Base-by-base conservation (phyloP, 1,140 invertebrate genomes). In the Megathymus violae region DNA sequence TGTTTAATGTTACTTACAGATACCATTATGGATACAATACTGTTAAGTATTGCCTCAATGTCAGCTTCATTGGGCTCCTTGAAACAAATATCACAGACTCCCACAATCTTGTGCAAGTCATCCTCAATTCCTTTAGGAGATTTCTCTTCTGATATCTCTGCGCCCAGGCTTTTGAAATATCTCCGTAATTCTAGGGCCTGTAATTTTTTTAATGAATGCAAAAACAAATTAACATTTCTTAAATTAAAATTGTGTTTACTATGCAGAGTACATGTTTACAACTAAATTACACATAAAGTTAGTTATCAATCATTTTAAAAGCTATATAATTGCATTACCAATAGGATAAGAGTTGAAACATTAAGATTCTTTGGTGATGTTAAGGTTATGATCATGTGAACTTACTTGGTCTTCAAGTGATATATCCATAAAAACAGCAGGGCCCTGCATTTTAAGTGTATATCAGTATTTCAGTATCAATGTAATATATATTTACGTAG, bases 81-180 rank as follows among this genome's bases (percentile, higher is more conserved):
- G 86, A 98, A 98, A 86, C 96, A 97, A 41, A 96, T 94, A 87
- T 98, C 97, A 84, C 97, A 98, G 4, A 97, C 97, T 51, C 96
- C 96, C 78, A 99, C 98, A 68, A 99, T 98, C 90, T 99, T 97
- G 82, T 97, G 96, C 59, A 99, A 92, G 93, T 99, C 97, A 93
- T 97, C 96, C 85, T 98, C 96, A 71, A 98, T 95, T 6, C 97
- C 97, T 91, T 97, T 97, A 0, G 95, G 93, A 4, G 96, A 96
- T 78, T 97, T 97, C 82, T 98, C 97, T 78, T 97, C 96, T 1
- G 97, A 96, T 71, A 99, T 97, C 92, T 98, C 96, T 17, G 97
- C 97, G 22, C 97, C 97, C 13, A 98, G 92, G 65, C 94, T 95
- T 90, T 98, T 98, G 69, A 99, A 96, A 91, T 97, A 98, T 47